Evolutionary conservation across 1,140 invertebrate genomes (phyloP), one percentile per base, ranked within the genome.

Genomic region (Drosophila guanche): DNA sequence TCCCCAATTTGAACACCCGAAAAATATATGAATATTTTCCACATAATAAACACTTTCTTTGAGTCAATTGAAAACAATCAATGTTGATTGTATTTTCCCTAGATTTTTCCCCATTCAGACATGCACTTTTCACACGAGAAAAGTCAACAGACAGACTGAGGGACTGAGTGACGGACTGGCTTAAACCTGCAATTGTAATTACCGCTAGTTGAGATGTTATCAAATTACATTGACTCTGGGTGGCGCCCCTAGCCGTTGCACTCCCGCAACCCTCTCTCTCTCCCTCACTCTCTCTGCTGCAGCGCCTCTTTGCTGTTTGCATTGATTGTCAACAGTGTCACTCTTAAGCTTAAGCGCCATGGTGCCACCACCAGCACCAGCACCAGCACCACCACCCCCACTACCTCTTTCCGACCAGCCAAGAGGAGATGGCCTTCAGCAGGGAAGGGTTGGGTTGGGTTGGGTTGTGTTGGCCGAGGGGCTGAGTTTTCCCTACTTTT

Each of bases 301-400:
- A 69, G 65, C 67, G 63, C 71, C 67, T 78, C 42, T 63, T 42
- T 56, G 61, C 58, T 86, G 77, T 86, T 86, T 86, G 79, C 83
- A 88, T 83, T 83, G 86, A 76, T 76, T 89, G 79, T 78, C 85
- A 76, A 73, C 77, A 81, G 62, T 89, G 85, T 85, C 85, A 85
- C 42, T 37, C 33, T 37, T 37, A 10, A 37, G 33, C 33, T 85
- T 90, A 85, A 88, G 84, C 79, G 75, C 75, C 80, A 69, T 65
- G 71, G 83, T 66, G 69, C 72, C 84, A 83, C 45, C 33, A 37
- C 62, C 63, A 62, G 58, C 63, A 62, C 72, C 84, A 83, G 42
- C 33, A 37, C 62, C 63, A 62, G 58, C 63, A 62, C 47, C 37
- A 50, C 59, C 54, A 45, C 47, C 47, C 58, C 16, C 16, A 20